Evolutionary conservation across 2,888 invertebrate genomes (phyloP).

Genomic region (Hypselothyrea guttata): DNA sequence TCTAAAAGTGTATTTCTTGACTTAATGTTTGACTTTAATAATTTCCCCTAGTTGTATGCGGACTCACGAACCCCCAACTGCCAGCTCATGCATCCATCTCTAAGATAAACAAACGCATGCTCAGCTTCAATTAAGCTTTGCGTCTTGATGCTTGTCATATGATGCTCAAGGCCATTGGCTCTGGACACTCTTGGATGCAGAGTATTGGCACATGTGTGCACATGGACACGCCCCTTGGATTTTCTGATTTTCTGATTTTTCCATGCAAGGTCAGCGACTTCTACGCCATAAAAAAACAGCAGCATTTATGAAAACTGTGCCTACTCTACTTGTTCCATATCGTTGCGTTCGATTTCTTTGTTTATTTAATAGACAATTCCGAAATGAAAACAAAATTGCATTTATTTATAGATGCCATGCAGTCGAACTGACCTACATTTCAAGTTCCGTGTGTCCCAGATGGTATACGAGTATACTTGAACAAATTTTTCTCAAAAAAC

Average conservation of each 20-base stretch:
- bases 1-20: too few species aligned
- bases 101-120: slow-evolving; percentile 15
- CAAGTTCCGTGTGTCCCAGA: slow-evolving; percentile 42
- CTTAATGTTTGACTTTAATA: too few species aligned
- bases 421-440: slow-evolving; percentile 63
- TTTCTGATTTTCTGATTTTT: slow-evolving; percentile 43
- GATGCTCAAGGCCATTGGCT: slow-evolving; percentile 42
- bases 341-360: slow-evolving; percentile 20
- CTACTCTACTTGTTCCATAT: slow-evolving; percentile 10
- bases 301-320: slow-evolving; percentile 34
- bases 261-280: slow-evolving; percentile 50
- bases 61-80: too few species aligned
- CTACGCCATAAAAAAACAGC: slow-evolving; percentile 15
- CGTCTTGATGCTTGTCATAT: slow-evolving; percentile 31
- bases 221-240: slow-evolving; percentile 44
- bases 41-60: too few species aligned
- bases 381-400: slow-evolving; percentile 56
- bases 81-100: slow-evolving; percentile 3
- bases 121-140: slow-evolving; percentile 21
- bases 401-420: slow-evolving; percentile 55
- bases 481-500: slow-evolving; percentile 21
- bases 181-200: slow-evolving; percentile 10
- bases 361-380: slow-evolving; percentile 58
- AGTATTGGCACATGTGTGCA: slow-evolving; percentile 18
- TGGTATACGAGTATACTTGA: slow-evolving; percentile 19